A percentile compares a stretch with the other conserved stretches of the same genome.
Evolutionary conservation across 2,113 vertebrate genomes (phyloP).

Genomic region (Cariama cristata): DNA sequence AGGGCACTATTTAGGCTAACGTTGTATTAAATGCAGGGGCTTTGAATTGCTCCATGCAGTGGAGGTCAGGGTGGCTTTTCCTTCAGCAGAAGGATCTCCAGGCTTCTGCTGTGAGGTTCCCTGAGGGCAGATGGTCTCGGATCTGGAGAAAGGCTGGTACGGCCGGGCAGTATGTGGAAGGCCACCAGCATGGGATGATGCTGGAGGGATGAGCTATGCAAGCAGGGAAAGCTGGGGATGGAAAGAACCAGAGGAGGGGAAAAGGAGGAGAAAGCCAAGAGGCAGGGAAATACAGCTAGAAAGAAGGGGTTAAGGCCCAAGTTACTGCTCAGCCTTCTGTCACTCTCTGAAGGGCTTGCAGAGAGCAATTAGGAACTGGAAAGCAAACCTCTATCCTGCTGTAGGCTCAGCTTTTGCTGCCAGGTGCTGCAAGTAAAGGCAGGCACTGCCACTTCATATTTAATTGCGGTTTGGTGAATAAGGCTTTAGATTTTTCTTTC

Average conservation of each 20-base stretch:
- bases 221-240: accelerated
- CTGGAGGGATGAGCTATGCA: background rate
- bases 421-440: background rate
- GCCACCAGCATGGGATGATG: accelerated
- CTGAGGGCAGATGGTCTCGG: accelerated
- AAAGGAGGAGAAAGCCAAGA: background rate
- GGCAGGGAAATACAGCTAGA: background rate
- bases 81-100: background rate
- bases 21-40: accelerated
- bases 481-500: background rate
- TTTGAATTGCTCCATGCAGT: background rate
- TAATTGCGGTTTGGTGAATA: background rate
- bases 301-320: background rate
- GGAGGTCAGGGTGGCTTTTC: background rate
- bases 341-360: background rate
- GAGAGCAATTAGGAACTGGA: background rate
- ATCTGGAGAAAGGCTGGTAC: background rate
- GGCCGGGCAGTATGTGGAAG: background rate
- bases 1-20: background rate
- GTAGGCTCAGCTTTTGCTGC: background rate
- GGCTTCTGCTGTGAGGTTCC: background rate
- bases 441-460: background rate
- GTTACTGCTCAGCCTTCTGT: background rate
- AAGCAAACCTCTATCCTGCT: background rate
- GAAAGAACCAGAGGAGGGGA: background rate